Conservation (phyloP, 1,140 invertebrate genomes). For the Drosophila jambulina region DNA sequence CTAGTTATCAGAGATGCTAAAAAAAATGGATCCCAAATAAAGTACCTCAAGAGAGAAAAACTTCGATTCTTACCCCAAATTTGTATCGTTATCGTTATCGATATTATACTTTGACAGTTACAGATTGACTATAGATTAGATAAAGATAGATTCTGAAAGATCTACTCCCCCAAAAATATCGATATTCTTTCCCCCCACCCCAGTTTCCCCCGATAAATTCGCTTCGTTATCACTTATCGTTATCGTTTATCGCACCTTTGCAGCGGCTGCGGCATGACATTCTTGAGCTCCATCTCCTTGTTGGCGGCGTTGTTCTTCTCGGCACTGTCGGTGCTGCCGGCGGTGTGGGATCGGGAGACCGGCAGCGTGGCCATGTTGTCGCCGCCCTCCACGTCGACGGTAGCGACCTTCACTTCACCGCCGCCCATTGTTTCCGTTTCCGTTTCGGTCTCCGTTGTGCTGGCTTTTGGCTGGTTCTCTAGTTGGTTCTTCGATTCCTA, state of each 20-base stretch:
- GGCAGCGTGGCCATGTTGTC: constrained; percentile 95
- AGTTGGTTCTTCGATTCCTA: constrained; percentile 28
- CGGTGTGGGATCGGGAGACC: constrained; percentile 89
- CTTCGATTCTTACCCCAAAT: background rate
- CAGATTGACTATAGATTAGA: too few species aligned
- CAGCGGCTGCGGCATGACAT: constrained; percentile 91
- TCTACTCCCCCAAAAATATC: background rate
- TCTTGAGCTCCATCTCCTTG: constrained; percentile 94
- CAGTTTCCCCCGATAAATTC: background rate
- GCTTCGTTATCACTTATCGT: background rate
- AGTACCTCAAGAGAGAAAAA: background rate
- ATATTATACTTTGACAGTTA: background rate
- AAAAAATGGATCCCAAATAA: background rate
- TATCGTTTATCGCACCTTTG: constrained; percentile 88
- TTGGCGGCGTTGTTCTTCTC: constrained; percentile 92
- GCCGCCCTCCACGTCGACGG: constrained; percentile 92
- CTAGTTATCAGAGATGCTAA: background rate
- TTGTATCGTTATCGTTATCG: background rate
- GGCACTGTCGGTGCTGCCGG: constrained; percentile 89
- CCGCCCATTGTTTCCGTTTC: constrained; percentile 87
- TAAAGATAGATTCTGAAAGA: background rate
- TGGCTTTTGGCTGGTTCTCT: constrained; percentile 30
- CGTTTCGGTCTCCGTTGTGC: constrained; percentile 79
- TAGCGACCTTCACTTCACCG: constrained; percentile 93
- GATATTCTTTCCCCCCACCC: background rate